Evolutionary conservation across 2,888 invertebrate genomes (phyloP).

Genomic region (Exephanes ischioxanthus): DNA sequence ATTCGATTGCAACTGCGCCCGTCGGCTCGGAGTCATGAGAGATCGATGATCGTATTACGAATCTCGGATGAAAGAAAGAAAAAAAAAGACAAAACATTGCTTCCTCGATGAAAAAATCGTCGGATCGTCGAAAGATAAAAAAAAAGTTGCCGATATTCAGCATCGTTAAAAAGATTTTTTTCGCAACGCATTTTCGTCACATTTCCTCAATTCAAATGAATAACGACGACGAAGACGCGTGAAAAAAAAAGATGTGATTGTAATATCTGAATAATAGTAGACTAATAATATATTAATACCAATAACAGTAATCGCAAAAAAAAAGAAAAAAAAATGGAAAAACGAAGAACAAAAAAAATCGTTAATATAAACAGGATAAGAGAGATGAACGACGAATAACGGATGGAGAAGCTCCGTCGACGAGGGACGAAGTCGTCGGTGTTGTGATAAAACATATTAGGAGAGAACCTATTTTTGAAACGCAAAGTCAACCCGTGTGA

Average conservation of each 20-base stretch:
- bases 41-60: slow-evolving; percentile 31
- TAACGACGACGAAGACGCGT: slow-evolving; percentile 8
- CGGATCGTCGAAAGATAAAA: background rate
- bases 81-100: slow-evolving; percentile 6
- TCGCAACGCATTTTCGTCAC: background rate
- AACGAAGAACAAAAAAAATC: slow-evolving; percentile 6
- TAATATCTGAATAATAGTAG: slow-evolving; percentile 52
- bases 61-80: slow-evolving; percentile 23
- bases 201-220: background rate
- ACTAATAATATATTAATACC: slow-evolving; percentile 50
- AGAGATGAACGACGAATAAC: slow-evolving; percentile 29
- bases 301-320: slow-evolving; percentile 37
- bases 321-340: slow-evolving; percentile 17
- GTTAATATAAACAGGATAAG: slow-evolving; percentile 19
- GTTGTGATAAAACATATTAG: slow-evolving; percentile 66
- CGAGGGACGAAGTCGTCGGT: slow-evolving; percentile 49
- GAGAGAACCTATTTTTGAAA: slow-evolving; percentile 62
- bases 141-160: slow-evolving; percentile 7
- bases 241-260: slow-evolving; percentile 18
- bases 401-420: slow-evolving; percentile 39
- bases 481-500: slow-evolving; percentile 49
- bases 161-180: slow-evolving; percentile 11
- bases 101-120: slow-evolving; percentile 3
- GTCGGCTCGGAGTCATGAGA: slow-evolving; percentile 6
- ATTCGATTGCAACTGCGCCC: slow-evolving; percentile 31